phyloP scores from a whole-genome alignment of 2,888 invertebrate genomes.

The Cremastinae sp. region DNA sequence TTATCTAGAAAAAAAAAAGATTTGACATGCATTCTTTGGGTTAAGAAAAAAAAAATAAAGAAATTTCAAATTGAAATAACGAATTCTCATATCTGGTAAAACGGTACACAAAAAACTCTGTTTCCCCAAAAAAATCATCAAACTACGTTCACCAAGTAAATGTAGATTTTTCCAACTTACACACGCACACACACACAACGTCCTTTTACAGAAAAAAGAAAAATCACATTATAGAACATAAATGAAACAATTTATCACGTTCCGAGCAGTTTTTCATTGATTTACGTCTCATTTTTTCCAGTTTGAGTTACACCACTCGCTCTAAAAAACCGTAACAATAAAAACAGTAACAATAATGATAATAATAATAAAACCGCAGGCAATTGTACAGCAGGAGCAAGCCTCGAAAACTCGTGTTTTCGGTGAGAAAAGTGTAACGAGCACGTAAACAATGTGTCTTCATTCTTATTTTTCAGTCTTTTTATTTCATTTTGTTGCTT shows the following conservation, averaged over 20 bases:
- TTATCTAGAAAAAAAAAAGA: not conserved
- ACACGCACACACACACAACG: slow-evolving; percentile 54
- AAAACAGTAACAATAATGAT: slow-evolving; percentile 42
- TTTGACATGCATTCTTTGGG: too few relatives aligned
- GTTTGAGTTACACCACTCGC: slow-evolving; percentile 50
- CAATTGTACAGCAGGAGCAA: slow-evolving; percentile 61
- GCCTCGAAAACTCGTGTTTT: slow-evolving; percentile 60
- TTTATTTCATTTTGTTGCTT: not conserved
- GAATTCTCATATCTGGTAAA: slow-evolving; percentile 29
- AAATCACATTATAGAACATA: slow-evolving; percentile 56
- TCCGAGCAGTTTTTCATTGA: slow-evolving; percentile 50
- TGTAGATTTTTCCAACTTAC: slow-evolving; percentile 59
- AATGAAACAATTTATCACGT: slow-evolving; percentile 48
- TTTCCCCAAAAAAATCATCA: slow-evolving; percentile 65
- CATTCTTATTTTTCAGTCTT: not conserved
- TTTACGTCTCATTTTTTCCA: slow-evolving; percentile 33
- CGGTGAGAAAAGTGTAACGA: slow-evolving; percentile 59
- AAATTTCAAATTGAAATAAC: slow-evolving; percentile 35
- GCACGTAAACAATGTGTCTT: slow-evolving; percentile 42
- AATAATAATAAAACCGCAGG: slow-evolving; percentile 56
- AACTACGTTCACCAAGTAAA: slow-evolving; percentile 61
- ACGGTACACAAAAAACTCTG: slow-evolving; percentile 62
- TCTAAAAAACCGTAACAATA: slow-evolving; percentile 53
- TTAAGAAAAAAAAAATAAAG: slow-evolving; percentile 13
- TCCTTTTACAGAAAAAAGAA: slow-evolving; percentile 60